Evolutionary conservation across 2,113 vertebrate genomes (phyloP).

Genomic region (Alectura lathami): DNA sequence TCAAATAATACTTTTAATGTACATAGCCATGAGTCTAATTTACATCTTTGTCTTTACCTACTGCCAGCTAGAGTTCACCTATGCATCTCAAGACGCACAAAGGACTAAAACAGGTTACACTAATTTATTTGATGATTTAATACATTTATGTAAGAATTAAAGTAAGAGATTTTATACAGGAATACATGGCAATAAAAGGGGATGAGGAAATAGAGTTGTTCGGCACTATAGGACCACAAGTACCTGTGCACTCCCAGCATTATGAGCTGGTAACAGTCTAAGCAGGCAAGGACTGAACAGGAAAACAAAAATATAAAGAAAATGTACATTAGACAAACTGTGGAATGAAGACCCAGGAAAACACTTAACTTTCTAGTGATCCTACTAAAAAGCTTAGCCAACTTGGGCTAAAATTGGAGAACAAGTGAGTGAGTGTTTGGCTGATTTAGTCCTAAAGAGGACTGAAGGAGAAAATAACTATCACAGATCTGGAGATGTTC

Average conservation of each 20-base stretch:
- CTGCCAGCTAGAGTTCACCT: neutral
- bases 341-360: neutral
- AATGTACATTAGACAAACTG: neutral
- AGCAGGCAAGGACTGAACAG: neutral
- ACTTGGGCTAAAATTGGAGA: neutral
- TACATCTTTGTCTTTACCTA: neutral
- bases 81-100: neutral
- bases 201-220: neutral
- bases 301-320: neutral
- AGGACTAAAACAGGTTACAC: neutral
- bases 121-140: neutral
- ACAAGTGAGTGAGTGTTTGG: neutral
- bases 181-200: neutral
- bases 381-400: neutral
- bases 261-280: accelerated
- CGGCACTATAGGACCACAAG: neutral
- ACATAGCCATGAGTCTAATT: neutral
- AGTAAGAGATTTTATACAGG: neutral
- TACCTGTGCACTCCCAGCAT: accelerated
- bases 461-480: neutral
- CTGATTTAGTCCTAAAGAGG: neutral
- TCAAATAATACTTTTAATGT: neutral
- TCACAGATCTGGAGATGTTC: neutral
- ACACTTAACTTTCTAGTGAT: neutral
- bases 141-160: neutral